Conservation (phyloP, 1,140 invertebrate genomes). For the Octopus bimaculoides region DNA sequence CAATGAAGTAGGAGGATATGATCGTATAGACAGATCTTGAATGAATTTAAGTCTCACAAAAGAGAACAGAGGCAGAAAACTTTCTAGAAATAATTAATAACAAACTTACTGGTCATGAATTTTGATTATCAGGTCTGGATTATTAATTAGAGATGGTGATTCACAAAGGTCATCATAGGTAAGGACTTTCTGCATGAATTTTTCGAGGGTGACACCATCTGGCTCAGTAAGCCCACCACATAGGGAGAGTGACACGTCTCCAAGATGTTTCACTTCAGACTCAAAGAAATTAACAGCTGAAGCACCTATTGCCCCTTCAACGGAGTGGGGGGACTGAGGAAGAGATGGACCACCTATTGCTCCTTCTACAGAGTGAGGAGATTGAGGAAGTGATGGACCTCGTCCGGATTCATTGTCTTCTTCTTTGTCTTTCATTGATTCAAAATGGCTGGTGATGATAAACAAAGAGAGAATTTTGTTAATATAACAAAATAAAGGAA, state of each 20-base stretch:
- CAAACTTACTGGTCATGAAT: slow-evolving; percentile 75
- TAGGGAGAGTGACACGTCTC: slow-evolving; percentile 65
- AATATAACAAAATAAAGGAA: background rate
- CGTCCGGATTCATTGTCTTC: slow-evolving; percentile 94
- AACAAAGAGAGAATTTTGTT: slow-evolving; percentile 16
- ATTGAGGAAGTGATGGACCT: slow-evolving; percentile 89
- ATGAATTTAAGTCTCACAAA: too few species aligned
- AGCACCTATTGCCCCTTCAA: slow-evolving; percentile 68
- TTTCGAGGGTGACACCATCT: slow-evolving; percentile 61
- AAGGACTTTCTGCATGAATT: slow-evolving; percentile 74
- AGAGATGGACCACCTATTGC: slow-evolving; percentile 68
- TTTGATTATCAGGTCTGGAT: slow-evolving; percentile 83
- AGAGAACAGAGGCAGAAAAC: too few species aligned
- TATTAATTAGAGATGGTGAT: slow-evolving; percentile 72
- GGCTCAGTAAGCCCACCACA: slow-evolving; percentile 71
- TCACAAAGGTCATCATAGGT: slow-evolving; percentile 79
- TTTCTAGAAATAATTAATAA: background rate
- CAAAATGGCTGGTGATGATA: slow-evolving; percentile 26
- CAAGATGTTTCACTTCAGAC: slow-evolving; percentile 55
- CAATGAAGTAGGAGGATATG: too few species aligned
- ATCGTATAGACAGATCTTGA: too few species aligned
- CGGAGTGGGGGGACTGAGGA: slow-evolving; percentile 87
- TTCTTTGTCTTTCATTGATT: slow-evolving; percentile 60
- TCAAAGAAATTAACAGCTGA: slow-evolving; percentile 39
- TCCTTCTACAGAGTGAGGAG: slow-evolving; percentile 83